These are phyloP conservation scores for Eublepharis macularius DNA, from an alignment of 2,113 vertebrate genomes.

Conservation along the genomic window DNA sequence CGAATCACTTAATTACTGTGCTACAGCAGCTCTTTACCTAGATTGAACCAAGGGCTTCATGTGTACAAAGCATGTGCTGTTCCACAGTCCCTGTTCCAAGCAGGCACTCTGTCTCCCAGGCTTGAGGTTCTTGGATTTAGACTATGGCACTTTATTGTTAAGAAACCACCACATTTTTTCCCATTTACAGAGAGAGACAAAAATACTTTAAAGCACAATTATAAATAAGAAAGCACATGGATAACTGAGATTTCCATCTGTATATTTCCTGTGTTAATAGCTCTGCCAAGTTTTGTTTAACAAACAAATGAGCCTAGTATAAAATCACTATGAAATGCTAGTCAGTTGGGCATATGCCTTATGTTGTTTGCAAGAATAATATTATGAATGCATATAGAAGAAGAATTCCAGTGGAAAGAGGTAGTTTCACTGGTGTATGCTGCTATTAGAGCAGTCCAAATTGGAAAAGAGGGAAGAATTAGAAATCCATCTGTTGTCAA, in stretches of 20 bases:
- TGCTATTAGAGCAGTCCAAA: background rate
- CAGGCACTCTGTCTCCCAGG: background rate
- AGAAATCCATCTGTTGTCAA: background rate
- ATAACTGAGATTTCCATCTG: conserved; percentile 56
- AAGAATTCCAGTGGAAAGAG: conserved; percentile 8
- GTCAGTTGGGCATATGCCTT: conserved; percentile 47
- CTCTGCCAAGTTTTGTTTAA: conserved; percentile 61
- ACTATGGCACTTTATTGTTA: background rate
- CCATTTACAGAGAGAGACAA: background rate
- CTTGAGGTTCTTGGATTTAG: background rate
- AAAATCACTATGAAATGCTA: conserved; percentile 42
- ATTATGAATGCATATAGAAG: conserved; percentile 30
- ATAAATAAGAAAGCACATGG: conserved; percentile 44
- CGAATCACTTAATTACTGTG: too few species aligned
- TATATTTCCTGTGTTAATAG: conserved; percentile 29
- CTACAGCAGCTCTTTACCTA: too few species aligned
- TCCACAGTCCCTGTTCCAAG: too few species aligned
- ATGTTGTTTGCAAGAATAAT: conserved; percentile 37
- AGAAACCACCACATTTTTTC: too few species aligned
- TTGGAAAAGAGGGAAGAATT: background rate
- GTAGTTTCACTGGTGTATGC: background rate
- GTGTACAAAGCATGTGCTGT: too few species aligned
- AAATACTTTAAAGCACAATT: background rate
- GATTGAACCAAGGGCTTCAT: too few species aligned
- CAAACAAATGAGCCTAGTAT: conserved; percentile 37